Base-by-base conservation (phyloP, 2,888 invertebrate species). In the Poecilus cupreus region DNA sequence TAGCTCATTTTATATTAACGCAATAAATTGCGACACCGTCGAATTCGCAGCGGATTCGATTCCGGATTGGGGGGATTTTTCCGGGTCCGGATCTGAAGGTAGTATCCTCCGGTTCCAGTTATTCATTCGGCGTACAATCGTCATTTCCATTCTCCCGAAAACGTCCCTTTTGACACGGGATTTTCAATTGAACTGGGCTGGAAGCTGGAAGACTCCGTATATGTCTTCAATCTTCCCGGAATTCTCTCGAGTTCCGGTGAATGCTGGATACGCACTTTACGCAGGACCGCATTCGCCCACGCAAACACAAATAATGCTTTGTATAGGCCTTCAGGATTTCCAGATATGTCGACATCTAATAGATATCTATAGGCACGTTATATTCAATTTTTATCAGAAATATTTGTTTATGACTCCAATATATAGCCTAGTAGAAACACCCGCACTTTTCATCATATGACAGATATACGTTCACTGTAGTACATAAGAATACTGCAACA, bases 1-100 rank as follows among this genome's bases (percentile, higher is more conserved):
- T 78, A 22, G 26, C 78, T 78, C 78, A 78, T 78, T 78, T 60
- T 60, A 78, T 64, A 78, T 78, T 60, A 78, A 78, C 64, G 64
- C 64, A 60, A 78, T 78, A 78, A 78, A 78, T 78, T 78, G 70
- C 70, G 18, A 39, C 70, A 70, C 26, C 60, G 60, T 60, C 54
- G 54, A 24, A 18, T 13, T 75, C 75, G 8, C 22, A 46, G 22
- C 16, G 43, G 10, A 24, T 60, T 60, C 24, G n/a, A 60, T 20
- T 77, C 32, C 37, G 37, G 46, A 10, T n/a, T 20, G 5, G 39
- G 75, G n/a, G 32, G 18, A 37, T 37, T 57, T 32, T 39, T 18
- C 57, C 49, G 51, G 74, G 24, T 22, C 60, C 60, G 22, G 24
- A 24, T 22, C 57, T 24, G n/a, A 24, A 24, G 60, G 24, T 26